Evolutionary conservation across 2,888 invertebrate species (phyloP).

Genomic region (Melieria omissa): DNA sequence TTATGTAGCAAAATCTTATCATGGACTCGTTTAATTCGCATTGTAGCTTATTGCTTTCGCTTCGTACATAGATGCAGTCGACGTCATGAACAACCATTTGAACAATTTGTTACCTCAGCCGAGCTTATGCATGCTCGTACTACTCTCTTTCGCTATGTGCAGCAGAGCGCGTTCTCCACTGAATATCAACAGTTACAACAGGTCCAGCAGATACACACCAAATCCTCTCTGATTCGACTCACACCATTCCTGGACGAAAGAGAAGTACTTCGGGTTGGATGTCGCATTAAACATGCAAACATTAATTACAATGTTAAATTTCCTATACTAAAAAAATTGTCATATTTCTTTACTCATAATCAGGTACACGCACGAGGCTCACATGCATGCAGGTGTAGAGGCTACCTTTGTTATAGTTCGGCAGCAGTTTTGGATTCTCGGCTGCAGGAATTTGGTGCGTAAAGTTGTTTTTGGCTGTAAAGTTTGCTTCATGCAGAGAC

Average conservation of each 20-base stretch:
- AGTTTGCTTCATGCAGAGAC: conserved; percentile 30
- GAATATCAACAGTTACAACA: background rate
- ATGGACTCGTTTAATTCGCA: conserved; percentile 13
- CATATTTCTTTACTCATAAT: conserved; percentile 24
- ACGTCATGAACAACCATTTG: background rate
- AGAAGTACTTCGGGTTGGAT: conserved; percentile 1
- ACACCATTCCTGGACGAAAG: background rate
- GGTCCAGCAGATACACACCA: conserved; percentile 1
- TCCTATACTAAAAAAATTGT: conserved; percentile 2
- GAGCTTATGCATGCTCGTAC: background rate
- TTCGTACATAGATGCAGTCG: background rate
- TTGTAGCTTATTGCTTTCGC: background rate
- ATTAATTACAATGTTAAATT: background rate
- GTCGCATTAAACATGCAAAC: background rate
- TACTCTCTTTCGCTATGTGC: background rate
- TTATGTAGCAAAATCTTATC: conserved; percentile 28
- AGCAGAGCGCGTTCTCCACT: background rate
- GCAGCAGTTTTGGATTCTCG: conserved; percentile 33
- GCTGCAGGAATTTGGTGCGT: conserved; percentile 30
- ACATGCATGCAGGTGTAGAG: conserved; percentile 31
- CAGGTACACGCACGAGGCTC: conserved; percentile 23
- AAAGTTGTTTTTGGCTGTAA: conserved; percentile 36
- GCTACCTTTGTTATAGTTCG: conserved; percentile 30
- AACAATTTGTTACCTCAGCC: background rate
- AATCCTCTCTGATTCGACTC: background rate